Evolutionary conservation across 2,113 vertebrate species (phyloP).

Genomic region (Phrynocephalus versicolor): DNA sequence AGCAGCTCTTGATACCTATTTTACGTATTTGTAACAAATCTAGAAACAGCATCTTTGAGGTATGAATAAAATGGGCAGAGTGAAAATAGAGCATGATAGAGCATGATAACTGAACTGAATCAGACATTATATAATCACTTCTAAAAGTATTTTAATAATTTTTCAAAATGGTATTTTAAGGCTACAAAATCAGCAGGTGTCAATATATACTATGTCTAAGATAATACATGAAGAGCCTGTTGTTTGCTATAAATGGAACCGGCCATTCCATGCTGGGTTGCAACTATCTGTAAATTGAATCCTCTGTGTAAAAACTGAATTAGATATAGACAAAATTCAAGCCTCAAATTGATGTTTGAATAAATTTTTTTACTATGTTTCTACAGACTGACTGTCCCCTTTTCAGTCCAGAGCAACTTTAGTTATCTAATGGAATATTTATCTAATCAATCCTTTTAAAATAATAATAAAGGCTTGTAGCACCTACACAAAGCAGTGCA

Average conservation of each 20-base stretch:
- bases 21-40: not conserved
- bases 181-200: not conserved
- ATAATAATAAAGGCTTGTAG: not conserved
- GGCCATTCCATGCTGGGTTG: not conserved
- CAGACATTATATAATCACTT: not conserved
- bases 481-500: not conserved
- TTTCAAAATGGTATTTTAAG: not conserved
- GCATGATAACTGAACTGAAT: not conserved
- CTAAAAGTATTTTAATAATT: not conserved
- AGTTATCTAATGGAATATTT: not conserved
- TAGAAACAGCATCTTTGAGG: not conserved
- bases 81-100: not conserved
- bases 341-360: not conserved
- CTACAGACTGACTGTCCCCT: not conserved
- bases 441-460: not conserved
- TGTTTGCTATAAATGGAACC: not conserved
- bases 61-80: not conserved
- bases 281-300: not conserved
- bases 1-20: not conserved
- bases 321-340: not conserved
- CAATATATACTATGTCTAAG: not conserved
- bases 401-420: not conserved
- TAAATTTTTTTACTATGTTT: not conserved
- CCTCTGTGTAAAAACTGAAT: not conserved
- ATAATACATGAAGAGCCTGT: not conserved